Base-by-base conservation (phyloP, 2,797 vertebrate species). In the Sorex maritimensis region DNA sequence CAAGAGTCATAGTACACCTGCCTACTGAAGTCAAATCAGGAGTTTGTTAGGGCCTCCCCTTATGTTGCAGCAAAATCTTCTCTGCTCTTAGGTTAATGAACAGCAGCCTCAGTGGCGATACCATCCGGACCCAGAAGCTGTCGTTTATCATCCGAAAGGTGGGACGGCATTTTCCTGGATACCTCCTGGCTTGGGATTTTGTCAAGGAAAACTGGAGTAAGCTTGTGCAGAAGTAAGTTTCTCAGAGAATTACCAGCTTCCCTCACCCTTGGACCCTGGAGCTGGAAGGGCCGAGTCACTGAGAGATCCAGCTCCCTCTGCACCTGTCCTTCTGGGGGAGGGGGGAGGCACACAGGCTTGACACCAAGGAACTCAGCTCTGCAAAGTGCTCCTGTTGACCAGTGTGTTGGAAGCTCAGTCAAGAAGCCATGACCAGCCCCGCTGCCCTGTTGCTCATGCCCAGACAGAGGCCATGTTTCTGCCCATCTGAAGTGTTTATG, bases 131-230 rank as follows among this genome's bases (percentile, higher is more conserved):
- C 5, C 99, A 99, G 92, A 99, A 99, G 94, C 88, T 99, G 97
- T 98, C 99, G 8, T 96, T 98, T 92, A 96, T 99, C 96, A 97
- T 99, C 96, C 97, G 7, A 92, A 98, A 98, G 2, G 91, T 99
- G 92, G 98, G 98, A 96, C 98, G 91, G 3, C 97, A 96, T 95
- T 98, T 99, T 86, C 97, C 98, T 21, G 99, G 99, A 34, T 97
- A 99, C 96, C 97, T 99, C 90, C 96, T 99, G 95, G 98, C 98
- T n/a, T 99, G 99, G 99, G 98, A 99, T 97, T 99, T 99, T 92
- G 98, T 99, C 69, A 99, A 99, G 96, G 98, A 99, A 95, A 99
- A 99, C 97, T 99, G 99, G 99, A 98, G 98, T 96, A 97, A 97
- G 52, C 98, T 99, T 92, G 98, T 98, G 91, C 97, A 98, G 80